phyloP scores from a whole-genome alignment of 2,113 vertebrate genomes.

The Crocuta crocuta region DNA sequence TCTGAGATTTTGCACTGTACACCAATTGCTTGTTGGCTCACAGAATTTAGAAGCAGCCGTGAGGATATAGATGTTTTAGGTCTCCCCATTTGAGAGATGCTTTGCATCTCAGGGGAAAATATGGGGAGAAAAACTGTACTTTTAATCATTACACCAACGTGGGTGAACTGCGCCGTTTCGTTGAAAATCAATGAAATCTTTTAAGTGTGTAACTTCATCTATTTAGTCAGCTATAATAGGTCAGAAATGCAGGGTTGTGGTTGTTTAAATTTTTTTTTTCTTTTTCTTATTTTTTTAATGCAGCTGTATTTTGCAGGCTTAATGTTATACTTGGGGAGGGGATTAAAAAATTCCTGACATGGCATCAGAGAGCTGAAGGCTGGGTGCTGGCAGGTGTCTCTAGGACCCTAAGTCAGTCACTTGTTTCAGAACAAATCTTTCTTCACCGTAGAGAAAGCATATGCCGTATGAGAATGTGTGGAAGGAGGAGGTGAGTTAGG shows the following conservation, averaged over 20 bases:
- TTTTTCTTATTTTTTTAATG: background rate
- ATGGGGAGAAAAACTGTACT: background rate
- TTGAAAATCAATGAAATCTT: constrained; percentile 70
- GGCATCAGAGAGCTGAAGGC: background rate
- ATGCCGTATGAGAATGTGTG: background rate
- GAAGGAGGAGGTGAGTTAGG: background rate
- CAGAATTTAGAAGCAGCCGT: constrained; percentile 62
- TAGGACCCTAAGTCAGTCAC: constrained; percentile 30
- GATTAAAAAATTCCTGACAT: constrained; percentile 32
- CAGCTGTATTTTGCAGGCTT: constrained; percentile 62
- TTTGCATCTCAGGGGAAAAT: constrained; percentile 48
- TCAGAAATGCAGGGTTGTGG: constrained; percentile 58
- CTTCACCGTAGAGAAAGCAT: background rate
- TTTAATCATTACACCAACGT: constrained; percentile 53
- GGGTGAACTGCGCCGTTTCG: constrained; percentile 49
- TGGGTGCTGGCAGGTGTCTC: background rate
- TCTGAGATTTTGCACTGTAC: constrained; percentile 69
- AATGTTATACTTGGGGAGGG: background rate
- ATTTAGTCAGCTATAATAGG: constrained; percentile 52
- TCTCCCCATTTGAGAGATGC: constrained; percentile 71
- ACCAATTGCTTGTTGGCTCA: constrained; percentile 59
- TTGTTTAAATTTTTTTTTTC: background rate
- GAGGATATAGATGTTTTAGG: constrained; percentile 62
- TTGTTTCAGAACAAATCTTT: constrained; percentile 44
- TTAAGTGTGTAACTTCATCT: constrained; percentile 36